These are phyloP conservation scores for Caranx melampygus DNA, from an alignment of 2,113 vertebrate species.

Conservation along the genomic window DNA sequence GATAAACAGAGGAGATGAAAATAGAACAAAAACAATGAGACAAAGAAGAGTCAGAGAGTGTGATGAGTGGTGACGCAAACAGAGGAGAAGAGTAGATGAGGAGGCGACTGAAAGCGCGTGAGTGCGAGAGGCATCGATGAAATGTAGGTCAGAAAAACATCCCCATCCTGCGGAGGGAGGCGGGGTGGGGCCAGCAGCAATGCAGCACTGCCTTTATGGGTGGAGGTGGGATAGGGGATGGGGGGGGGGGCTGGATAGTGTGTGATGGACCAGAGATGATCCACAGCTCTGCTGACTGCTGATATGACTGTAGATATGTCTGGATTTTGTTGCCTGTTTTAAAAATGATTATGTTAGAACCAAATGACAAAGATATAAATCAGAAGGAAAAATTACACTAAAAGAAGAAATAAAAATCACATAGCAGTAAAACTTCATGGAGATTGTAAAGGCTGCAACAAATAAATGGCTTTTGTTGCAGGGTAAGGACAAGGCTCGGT, in stretches of 20 bases:
- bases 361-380: background rate
- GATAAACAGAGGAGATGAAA: background rate
- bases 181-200: constrained; percentile 44
- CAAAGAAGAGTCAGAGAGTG: background rate
- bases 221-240: constrained; percentile 17
- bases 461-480: background rate
- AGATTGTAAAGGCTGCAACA: background rate
- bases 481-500: background rate
- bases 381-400: background rate
- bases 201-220: constrained; percentile 44
- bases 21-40: background rate
- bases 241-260: background rate
- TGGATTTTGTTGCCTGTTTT: background rate
- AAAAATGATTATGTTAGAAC: background rate
- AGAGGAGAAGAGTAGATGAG: constrained; percentile 19
- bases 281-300: background rate
- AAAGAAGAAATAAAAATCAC: background rate
- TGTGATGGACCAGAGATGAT: background rate
- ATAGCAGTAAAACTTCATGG: background rate
- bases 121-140: constrained; percentile 17
- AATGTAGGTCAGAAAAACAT: constrained; percentile 84
- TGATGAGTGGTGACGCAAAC: background rate
- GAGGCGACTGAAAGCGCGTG: constrained; percentile 13
- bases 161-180: constrained; percentile 49
- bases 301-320: background rate